phyloP scores from a whole-genome alignment of 2,888 invertebrate genomes.

The Adelphocoris suturalis region DNA sequence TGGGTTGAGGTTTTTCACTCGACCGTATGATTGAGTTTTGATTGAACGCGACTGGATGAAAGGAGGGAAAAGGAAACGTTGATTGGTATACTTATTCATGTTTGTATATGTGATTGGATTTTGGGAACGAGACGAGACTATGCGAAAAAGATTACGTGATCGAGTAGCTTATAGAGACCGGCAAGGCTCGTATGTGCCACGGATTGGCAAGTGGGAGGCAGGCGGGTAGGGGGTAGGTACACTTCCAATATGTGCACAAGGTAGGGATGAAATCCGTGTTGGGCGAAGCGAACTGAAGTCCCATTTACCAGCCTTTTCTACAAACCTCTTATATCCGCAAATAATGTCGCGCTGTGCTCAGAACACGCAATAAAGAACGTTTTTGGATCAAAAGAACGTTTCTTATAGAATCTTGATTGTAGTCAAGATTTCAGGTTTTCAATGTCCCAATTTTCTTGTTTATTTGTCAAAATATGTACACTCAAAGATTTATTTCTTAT shows the following conservation, averaged over 20 bases:
- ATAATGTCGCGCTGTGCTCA: slow-evolving; percentile 16
- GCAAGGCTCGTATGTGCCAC: neutral
- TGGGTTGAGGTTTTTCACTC: no score
- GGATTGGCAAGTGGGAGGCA: neutral
- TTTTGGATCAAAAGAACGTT: slow-evolving; percentile 12
- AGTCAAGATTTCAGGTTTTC: no score
- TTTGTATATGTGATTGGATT: neutral
- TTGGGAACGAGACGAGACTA: neutral
- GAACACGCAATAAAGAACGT: neutral
- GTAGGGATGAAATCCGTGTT: slow-evolving; percentile 35
- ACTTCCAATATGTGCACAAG: slow-evolving; percentile 43
- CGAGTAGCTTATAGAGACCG: neutral
- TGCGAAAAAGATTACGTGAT: neutral
- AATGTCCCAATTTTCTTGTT: no score
- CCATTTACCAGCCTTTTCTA: neutral
- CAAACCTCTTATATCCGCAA: slow-evolving; percentile 28
- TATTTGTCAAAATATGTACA: no score
- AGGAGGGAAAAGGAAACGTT: neutral
- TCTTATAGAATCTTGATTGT: neutral
- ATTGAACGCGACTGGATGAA: neutral
- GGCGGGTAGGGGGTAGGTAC: neutral
- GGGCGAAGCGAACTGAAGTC: neutral
- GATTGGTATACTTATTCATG: neutral
- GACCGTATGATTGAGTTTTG: neutral
- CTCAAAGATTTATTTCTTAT: no score